A percentile compares a stretch with the other conserved stretches of the same genome.
phyloP scores from a whole-genome alignment of 2,888 invertebrate genomes.

The Athalia cordata region DNA sequence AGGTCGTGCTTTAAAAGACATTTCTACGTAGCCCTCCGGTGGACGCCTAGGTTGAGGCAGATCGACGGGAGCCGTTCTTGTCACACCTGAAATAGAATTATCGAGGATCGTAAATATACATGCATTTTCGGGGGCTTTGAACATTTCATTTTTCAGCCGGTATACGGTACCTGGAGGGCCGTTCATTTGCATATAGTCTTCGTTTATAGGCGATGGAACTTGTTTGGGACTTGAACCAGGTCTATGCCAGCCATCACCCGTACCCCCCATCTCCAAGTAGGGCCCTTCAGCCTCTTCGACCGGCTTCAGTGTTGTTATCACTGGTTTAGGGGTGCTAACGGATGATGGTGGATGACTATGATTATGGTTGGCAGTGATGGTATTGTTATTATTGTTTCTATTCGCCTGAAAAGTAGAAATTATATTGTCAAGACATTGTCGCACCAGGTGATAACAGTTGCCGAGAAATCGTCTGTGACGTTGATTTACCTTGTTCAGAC shows the following conservation, averaged over 20 bases:
- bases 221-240: constrained; percentile 71
- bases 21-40: constrained; percentile 81
- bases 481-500: constrained; percentile 66
- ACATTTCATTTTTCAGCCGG: background rate
- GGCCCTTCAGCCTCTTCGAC: constrained; percentile 70
- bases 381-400: constrained; percentile 67
- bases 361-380: constrained; percentile 71
- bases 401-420: constrained; percentile 21
- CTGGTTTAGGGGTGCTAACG: constrained; percentile 65
- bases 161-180: constrained; percentile 66
- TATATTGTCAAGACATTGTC: too few species aligned
- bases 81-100: constrained; percentile 56
- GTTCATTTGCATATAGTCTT: constrained; percentile 72
- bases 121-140: background rate
- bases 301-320: constrained; percentile 69
- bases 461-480: too few species aligned
- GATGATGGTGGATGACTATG: constrained; percentile 65
- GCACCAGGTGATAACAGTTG: too few species aligned
- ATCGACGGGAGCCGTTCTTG: constrained; percentile 71
- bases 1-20: constrained; percentile 75
- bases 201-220: constrained; percentile 68
- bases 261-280: constrained; percentile 71
- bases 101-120: background rate
- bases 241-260: constrained; percentile 66
- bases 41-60: constrained; percentile 71